Evolutionary conservation across 1,140 invertebrate genomes (phyloP).

Genomic region (Octopus sinensis): DNA sequence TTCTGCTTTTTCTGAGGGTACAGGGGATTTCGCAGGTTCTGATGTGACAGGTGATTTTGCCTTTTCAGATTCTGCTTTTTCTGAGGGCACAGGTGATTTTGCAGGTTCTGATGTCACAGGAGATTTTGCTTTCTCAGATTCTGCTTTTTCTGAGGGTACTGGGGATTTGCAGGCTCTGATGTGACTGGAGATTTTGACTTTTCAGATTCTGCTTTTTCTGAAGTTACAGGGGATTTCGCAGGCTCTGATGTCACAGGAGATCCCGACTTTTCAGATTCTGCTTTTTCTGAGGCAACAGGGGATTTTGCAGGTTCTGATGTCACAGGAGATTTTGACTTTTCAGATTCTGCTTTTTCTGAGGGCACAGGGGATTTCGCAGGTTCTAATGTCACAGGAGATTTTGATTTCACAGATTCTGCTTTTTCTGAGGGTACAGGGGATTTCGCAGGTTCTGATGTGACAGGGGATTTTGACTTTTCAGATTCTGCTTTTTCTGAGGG

Average conservation of each 20-base stretch:
- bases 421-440: no score
- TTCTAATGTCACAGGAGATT: no score
- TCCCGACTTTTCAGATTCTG: neutral
- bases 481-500: no score
- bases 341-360: neutral
- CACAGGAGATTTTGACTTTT: neutral
- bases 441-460: no score
- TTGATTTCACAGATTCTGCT: no score
- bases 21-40: neutral
- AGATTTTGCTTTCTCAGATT: no score
- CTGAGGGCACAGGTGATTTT: neutral
- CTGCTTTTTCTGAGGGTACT: neutral
- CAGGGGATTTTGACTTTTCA: no score
- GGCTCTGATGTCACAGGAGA: neutral
- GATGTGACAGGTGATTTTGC: neutral
- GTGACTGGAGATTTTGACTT: neutral
- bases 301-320: neutral
- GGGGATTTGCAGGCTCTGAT: neutral
- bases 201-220: neutral
- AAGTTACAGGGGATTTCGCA: neutral
- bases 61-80: neutral
- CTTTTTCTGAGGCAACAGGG: neutral
- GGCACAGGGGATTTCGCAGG: neutral
- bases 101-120: neutral
- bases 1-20: neutral